Percentiles rank a stretch among this genome's conserved stretches.
Conservation (phyloP, 1,140 invertebrate genomes). For the Neodiprion virginianus region DNA sequence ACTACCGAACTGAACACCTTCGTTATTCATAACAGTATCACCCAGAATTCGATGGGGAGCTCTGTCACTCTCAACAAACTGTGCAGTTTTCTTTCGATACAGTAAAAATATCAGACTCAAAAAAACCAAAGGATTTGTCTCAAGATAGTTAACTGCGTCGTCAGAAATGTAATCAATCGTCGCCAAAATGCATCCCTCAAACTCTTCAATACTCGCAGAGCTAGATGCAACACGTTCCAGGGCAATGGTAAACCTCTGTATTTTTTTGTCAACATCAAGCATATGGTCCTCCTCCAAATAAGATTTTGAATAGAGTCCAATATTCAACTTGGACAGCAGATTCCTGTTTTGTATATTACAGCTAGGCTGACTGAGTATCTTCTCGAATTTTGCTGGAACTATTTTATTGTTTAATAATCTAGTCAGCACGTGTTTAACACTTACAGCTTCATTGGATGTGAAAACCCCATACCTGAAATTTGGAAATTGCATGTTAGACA, state of each 20-base stretch:
- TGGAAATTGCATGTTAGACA: slow-evolving; percentile 5
- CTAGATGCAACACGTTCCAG: slow-evolving; percentile 44
- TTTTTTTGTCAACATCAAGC: slow-evolving; percentile 32
- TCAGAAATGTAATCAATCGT: slow-evolving; percentile 41
- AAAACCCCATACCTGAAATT: slow-evolving; percentile 48
- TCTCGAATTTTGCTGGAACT: slow-evolving; percentile 58
- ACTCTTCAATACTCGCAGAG: slow-evolving; percentile 37
- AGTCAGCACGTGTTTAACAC: slow-evolving; percentile 62
- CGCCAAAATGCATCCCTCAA: slow-evolving; percentile 46
- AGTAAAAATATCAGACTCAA: slow-evolving; percentile 52
- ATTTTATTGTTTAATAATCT: slow-evolving; percentile 54
- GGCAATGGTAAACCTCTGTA: slow-evolving; percentile 44
- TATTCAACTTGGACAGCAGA: slow-evolving; percentile 63
- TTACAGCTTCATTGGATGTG: slow-evolving; percentile 53
- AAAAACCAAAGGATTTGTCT: slow-evolving; percentile 52
- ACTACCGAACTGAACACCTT: slow-evolving; percentile 29
- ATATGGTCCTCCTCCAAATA: slow-evolving; percentile 34
- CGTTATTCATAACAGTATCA: slow-evolving; percentile 38
- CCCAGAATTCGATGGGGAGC: slow-evolving; percentile 25
- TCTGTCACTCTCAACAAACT: neutral
- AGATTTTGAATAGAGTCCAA: slow-evolving; percentile 58
- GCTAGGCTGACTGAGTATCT: slow-evolving; percentile 61
- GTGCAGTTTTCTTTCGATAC: slow-evolving; percentile 27
- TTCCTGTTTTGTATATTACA: slow-evolving; percentile 63
- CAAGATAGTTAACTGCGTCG: slow-evolving; percentile 50